These are phyloP conservation scores for Caenorhabditis sp. DNA, from an alignment of 2,888 invertebrate genomes.

Conservation along the genomic window DNA sequence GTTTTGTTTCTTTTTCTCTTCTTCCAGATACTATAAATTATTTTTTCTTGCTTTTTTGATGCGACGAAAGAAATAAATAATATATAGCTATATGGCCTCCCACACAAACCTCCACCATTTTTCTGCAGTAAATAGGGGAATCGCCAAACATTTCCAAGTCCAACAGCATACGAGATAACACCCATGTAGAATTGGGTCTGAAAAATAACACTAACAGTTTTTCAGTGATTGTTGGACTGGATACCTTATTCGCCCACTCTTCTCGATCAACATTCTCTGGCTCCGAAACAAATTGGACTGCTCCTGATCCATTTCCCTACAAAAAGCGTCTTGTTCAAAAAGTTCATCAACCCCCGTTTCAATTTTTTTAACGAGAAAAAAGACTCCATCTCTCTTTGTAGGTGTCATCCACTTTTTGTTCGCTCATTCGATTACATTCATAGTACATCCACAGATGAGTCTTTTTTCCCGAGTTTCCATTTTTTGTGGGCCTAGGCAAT, in stretches of 20 bases:
- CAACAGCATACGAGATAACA: slow-evolving; percentile 93
- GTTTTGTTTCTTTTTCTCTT: slow-evolving; percentile 1
- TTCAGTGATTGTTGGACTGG: too few relatives aligned
- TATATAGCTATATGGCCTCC: neutral
- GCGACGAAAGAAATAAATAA: neutral
- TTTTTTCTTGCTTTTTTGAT: slow-evolving; percentile 1
- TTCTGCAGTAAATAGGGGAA: slow-evolving; percentile 94
- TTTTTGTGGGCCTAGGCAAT: too few relatives aligned
- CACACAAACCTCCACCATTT: slow-evolving; percentile 81
- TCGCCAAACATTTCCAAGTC: slow-evolving; percentile 92
- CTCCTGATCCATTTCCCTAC: neutral
- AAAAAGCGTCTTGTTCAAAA: neutral
- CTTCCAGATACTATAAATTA: neutral
- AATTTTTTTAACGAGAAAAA: neutral
- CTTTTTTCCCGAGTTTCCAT: neutral
- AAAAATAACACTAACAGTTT: neutral
- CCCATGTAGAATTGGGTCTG: slow-evolving; percentile 85
- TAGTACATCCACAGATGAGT: neutral
- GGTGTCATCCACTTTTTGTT: neutral
- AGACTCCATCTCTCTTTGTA: neutral
- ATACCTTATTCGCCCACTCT: slow-evolving; percentile 68
- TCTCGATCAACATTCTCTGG: slow-evolving; percentile 47
- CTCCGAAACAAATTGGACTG: slow-evolving; percentile 2
- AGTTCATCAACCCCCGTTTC: neutral
- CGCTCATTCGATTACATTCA: neutral